A percentile compares a stretch with the other conserved stretches of the same genome.
Evolutionary conservation across 2,113 vertebrate genomes (phyloP).

Genomic region (Alectura lathami): DNA sequence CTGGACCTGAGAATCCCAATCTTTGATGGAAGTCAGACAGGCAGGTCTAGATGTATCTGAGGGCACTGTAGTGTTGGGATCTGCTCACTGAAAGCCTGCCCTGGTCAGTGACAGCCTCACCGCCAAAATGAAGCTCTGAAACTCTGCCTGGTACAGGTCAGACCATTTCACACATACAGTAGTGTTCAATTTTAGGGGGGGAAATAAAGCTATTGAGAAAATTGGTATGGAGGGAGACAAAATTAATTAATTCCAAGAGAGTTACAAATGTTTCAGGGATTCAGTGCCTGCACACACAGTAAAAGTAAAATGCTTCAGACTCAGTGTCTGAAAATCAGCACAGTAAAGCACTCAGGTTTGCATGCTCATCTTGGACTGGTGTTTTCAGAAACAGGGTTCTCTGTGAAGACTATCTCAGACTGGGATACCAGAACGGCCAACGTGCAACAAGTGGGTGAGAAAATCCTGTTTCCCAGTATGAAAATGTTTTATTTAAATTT

Average conservation of each 20-base stretch:
- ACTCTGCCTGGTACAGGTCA: neutral
- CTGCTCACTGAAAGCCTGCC: neutral
- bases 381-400: neutral
- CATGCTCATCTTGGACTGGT: neutral
- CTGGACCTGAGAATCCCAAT: constrained; percentile 1
- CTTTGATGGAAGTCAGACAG: constrained; percentile 26
- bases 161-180: too few species aligned
- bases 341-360: neutral
- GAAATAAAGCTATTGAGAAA: neutral
- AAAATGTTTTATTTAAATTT: constrained; percentile 40
- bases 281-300: neutral
- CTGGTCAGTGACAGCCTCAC: neutral
- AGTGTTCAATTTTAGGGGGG: neutral
- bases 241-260: constrained; percentile 11
- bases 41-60: neutral
- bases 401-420: neutral
- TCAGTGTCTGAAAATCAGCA: neutral
- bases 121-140: neutral
- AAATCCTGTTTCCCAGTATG: neutral
- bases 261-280: neutral
- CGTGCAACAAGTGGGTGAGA: neutral
- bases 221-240: neutral
- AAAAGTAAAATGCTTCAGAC: constrained; percentile 2
- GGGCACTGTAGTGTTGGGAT: neutral
- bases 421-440: neutral